Base-by-base conservation (phyloP, 2,113 vertebrate species). In the Cheilinus undulatus region DNA sequence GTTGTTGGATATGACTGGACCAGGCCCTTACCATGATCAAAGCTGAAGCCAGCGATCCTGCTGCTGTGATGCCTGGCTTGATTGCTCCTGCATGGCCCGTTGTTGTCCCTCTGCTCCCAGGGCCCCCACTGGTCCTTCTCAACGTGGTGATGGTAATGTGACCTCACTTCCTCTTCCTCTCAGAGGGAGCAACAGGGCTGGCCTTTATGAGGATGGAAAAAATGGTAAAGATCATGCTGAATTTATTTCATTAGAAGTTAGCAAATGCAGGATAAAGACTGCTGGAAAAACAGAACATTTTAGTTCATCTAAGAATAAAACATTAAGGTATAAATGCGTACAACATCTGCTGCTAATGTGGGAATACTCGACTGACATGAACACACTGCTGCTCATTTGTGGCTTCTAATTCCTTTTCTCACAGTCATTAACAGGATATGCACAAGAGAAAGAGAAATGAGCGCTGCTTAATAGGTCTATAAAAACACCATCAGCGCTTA, bases 101-200 rank as follows among this genome's bases (percentile, higher is more conserved):
- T 96, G 84, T 94, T 96, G 92, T n/a, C 95, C n/a, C n/a, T n/a
- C n/a, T n/a, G 23, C 94, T n/a, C n/a, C n/a, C n/a, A n/a, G n/a
- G n/a, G n/a, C n/a, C n/a, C n/a, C n/a, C n/a, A n/a, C n/a, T n/a
- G n/a, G n/a, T n/a, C n/a, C n/a, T n/a, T n/a, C n/a, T n/a, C n/a
- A n/a, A n/a, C n/a, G n/a, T n/a, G n/a, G n/a, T n/a, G n/a, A n/a
- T 99, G 96, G 93, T 97, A n/a, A n/a, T n/a, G 95, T 87, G 97
- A 99, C 97, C 99, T 99, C 91, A 92, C 95, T 95, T 89, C 86
- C 72, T 51, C 75, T 83, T 90, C 78, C 91, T 86, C 92, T 94
- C 94, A 87, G 89, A 89, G 89, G 93, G 92, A 91, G 94, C 58
- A 84, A 54, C 69, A 2, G 88, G 90, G 92, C 82, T 75, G 82